Evolutionary conservation across 2,888 invertebrate species (phyloP), one percentile per base, ranked within the genome.

Genomic region (Ceriagrion tenellum): DNA sequence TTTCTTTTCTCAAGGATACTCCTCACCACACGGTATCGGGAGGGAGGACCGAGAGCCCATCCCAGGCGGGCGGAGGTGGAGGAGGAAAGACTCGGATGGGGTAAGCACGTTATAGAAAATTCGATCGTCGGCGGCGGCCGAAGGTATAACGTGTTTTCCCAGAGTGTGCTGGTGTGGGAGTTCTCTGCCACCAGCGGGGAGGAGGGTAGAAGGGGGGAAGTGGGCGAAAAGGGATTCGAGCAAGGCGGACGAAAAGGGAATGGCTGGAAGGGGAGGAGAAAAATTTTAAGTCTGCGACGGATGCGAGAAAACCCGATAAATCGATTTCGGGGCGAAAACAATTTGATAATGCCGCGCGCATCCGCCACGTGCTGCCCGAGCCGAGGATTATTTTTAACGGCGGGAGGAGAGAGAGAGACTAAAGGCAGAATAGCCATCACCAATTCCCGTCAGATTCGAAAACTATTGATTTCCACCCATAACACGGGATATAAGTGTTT

Each of bases 101-200:
- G 69, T 93, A 47, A 69, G 74, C 20, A 93, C 63, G 93, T 93
- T 93, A 47, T n/a, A 55, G 93, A 69, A 63, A n/a, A 93, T 93
- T 93, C 93, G 63, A 93, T 93, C 93, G 59, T 16, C 35, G 40
- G 13, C 91, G 55, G 56, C 59, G 59, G 59, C 63, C 91, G 91
- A 47, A 13, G 91, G 91, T 16, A 47, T 74, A 93, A 93, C 63
- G 12, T 69, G 74, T 93, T 69, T 93, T 93, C 69, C 93, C n/a
- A 40, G 93, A 40, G 16, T 63, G 56, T 55, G 55, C 20, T 13
- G 30, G 23, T 30, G 23, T 30, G 23, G 35, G 40, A 18, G 47
- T 47, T 47, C 59, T 59, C 59, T 16, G 16, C 59, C 20, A 2
- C 20, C 56, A 56, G 12, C 56, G 56, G 56, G 56, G 56, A 56